A percentile compares a stretch with the other conserved stretches of the same genome.
phyloP scores from a whole-genome alignment of 2,113 vertebrate genomes.

The Psittacula cyanocephala region DNA sequence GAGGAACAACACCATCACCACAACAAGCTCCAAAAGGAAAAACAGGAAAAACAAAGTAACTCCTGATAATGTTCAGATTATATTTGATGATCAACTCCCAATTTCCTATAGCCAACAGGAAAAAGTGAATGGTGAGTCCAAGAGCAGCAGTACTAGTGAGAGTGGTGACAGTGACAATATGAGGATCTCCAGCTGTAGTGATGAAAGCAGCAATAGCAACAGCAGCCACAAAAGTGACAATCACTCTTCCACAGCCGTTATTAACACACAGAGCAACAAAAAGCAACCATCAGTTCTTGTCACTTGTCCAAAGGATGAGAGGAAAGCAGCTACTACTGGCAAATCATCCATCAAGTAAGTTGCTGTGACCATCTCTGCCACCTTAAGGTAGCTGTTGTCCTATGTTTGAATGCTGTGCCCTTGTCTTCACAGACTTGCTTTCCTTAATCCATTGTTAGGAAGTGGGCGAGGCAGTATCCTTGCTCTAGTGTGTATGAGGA shows the following conservation, averaged over 20 bases:
- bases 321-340: slow-evolving; percentile 85
- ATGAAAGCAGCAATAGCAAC: slow-evolving; percentile 97
- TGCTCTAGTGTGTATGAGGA: neutral
- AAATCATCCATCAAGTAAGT: slow-evolving; percentile 88
- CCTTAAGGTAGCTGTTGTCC: neutral
- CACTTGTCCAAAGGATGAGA: slow-evolving; percentile 82
- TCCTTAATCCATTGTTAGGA: no score
- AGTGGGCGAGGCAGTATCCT: neutral
- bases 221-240: slow-evolving; percentile 89
- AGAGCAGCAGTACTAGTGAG: slow-evolving; percentile 92
- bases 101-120: slow-evolving; percentile 94
- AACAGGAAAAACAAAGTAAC: slow-evolving; percentile 97
- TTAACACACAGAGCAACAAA: slow-evolving; percentile 71
- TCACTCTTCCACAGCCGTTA: slow-evolving; percentile 73
- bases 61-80: slow-evolving; percentile 90
- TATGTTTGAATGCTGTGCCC: accelerated
- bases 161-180: slow-evolving; percentile 97
- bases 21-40: slow-evolving; percentile 94
- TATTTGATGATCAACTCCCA: slow-evolving; percentile 95
- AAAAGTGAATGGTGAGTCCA: slow-evolving; percentile 94
- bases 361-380: accelerated
- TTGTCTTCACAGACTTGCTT: accelerated
- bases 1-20: slow-evolving; percentile 91
- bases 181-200: slow-evolving; percentile 97
- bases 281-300: slow-evolving; percentile 86